Percentiles rank a stretch among this genome's conserved stretches.
phyloP scores from a whole-genome alignment of 1,140 invertebrate species.

The Drosophila subpulchrella region DNA sequence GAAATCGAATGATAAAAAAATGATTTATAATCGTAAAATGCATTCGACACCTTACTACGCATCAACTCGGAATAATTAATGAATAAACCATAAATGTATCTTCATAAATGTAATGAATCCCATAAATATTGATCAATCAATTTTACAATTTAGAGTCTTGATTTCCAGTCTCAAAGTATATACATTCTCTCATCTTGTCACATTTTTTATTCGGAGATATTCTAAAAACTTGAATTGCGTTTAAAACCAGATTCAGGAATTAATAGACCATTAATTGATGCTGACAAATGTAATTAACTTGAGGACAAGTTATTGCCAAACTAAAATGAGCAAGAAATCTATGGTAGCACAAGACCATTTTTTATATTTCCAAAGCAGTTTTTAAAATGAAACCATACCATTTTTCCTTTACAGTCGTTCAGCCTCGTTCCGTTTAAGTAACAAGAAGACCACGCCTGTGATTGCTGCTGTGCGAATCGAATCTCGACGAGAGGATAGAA shows the following conservation, averaged over 20 bases:
- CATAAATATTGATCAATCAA: background rate
- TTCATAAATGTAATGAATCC: background rate
- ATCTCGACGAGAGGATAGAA: constrained; percentile 53
- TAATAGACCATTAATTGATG: constrained; percentile 3
- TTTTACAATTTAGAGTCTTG: background rate
- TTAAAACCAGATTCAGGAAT: constrained; percentile 8
- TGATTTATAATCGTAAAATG: too few species aligned
- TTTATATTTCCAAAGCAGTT: too few species aligned
- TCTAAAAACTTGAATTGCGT: background rate
- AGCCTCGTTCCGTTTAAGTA: constrained; percentile 87
- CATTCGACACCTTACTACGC: too few species aligned
- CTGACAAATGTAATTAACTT: constrained; percentile 2
- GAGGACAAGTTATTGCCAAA: background rate
- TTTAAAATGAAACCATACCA: background rate
- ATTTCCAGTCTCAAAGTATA: too few species aligned
- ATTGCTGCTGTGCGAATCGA: constrained; percentile 85
- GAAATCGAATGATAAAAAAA: too few species aligned
- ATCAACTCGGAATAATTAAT: too few species aligned
- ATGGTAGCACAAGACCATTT: too few species aligned
- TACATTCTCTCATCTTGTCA: too few species aligned
- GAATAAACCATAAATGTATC: background rate
- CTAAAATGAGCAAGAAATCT: background rate
- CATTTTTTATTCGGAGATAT: background rate
- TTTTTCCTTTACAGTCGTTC: constrained; percentile 85
- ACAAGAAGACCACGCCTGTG: constrained; percentile 87